Evolutionary conservation across 2,888 invertebrate genomes (phyloP).

Genomic region (Diaperis boleti): DNA sequence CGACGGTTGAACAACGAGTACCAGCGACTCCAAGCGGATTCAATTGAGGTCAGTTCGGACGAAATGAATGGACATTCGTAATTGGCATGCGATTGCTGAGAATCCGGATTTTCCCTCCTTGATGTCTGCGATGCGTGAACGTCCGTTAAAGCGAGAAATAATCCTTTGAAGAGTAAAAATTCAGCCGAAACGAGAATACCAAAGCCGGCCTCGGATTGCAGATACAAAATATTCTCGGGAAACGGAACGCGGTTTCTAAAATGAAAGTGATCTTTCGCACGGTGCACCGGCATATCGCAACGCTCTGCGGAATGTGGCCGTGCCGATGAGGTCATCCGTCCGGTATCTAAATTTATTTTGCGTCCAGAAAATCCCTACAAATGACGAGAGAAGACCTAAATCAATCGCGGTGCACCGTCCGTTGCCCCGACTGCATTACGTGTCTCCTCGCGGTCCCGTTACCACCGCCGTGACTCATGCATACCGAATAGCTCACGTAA

Average conservation of each 20-base stretch:
- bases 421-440: not conserved
- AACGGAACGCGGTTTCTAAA: not conserved
- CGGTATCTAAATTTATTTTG: not conserved
- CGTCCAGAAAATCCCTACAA: too few relatives aligned
- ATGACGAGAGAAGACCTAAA: too few relatives aligned
- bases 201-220: not conserved
- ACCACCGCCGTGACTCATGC: conserved; percentile 20
- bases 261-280: not conserved
- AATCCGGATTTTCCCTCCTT: not conserved
- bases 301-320: not conserved
- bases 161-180: too few relatives aligned
- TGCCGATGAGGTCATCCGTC: not conserved
- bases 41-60: conserved; percentile 27
- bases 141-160: not conserved
- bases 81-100: not conserved
- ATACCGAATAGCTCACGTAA: conserved; percentile 13
- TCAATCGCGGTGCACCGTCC: not conserved
- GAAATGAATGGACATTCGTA: not conserved
- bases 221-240: not conserved
- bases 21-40: too few relatives aligned
- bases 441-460: conserved; percentile 8
- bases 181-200: not conserved
- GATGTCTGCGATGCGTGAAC: not conserved
- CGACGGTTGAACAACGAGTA: too few relatives aligned
- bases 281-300: not conserved